Percentiles rank a stretch among this genome's conserved stretches.
Conservation (phyloP, 92 coral and sea anemone species). For the Palythoa caribaeorum region DNA sequence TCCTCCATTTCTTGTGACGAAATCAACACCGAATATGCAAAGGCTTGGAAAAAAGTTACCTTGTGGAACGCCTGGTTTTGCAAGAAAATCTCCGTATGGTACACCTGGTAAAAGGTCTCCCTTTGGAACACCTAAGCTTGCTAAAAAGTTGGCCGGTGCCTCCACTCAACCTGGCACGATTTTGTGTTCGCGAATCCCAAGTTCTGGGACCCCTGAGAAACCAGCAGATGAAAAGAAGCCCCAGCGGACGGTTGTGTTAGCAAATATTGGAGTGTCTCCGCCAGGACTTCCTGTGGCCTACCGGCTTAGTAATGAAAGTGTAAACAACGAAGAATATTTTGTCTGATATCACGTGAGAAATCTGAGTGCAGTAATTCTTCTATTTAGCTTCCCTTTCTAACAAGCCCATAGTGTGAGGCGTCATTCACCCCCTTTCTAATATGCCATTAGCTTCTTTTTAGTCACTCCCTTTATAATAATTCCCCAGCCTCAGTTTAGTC, state of each 20-base stretch:
- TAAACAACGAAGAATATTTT: not conserved
- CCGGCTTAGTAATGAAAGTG: not conserved
- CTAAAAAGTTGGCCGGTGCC: not conserved
- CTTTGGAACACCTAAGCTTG: not conserved
- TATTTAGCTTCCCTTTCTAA: no score
- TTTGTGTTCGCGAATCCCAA: not conserved
- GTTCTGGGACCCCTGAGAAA: not conserved
- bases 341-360: not conserved
- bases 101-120: not conserved
- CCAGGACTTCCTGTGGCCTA: not conserved
- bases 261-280: not conserved
- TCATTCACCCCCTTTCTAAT: no score
- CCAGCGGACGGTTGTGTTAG: not conserved
- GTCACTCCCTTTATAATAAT: no score
- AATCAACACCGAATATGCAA: not conserved
- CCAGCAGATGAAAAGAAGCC: not conserved
- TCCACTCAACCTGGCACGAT: not conserved
- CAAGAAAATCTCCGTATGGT: not conserved
- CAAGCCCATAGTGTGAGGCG: no score
- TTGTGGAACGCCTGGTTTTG: slow-evolving; percentile 14
- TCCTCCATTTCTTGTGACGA: not conserved
- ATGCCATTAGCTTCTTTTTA: no score
- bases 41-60: not conserved
- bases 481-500: no score
- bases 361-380: no score